Percentiles rank a stretch among this genome's conserved stretches.
Evolutionary conservation across 2,888 invertebrate species (phyloP).

Genomic region (Sphaerophoria taeniata): DNA sequence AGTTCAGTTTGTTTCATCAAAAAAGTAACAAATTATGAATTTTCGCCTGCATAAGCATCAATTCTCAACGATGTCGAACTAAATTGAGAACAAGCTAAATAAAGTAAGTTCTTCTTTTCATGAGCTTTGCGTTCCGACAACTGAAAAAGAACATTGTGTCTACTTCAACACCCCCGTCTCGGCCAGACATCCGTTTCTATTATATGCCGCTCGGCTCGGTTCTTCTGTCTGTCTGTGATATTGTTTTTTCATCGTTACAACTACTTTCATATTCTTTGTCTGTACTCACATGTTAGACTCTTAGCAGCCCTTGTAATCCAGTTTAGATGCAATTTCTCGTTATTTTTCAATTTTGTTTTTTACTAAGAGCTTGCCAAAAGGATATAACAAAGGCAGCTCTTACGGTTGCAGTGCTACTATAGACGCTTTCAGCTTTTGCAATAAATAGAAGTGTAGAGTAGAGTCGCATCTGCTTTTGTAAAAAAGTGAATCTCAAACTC

Average conservation of each 20-base stretch:
- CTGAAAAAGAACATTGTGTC: constrained; percentile 34
- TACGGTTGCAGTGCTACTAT: not conserved
- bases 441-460: not conserved
- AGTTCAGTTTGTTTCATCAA: too few species aligned
- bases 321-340: constrained; percentile 28
- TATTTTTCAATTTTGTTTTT: constrained; percentile 15
- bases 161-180: constrained; percentile 5
- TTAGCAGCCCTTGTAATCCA: constrained; percentile 39
- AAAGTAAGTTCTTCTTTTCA: not conserved
- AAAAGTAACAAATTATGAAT: too few species aligned
- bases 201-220: not conserved
- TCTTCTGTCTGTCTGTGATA: not conserved
- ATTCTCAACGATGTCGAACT: not conserved
- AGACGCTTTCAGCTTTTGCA: not conserved
- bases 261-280: constrained; percentile 27
- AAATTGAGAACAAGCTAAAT: not conserved
- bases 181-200: constrained; percentile 12
- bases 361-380: constrained; percentile 25
- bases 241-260: constrained; percentile 1
- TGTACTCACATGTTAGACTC: constrained; percentile 28
- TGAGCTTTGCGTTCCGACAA: not conserved
- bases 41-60: not conserved
- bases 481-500: constrained; percentile 16
- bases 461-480: constrained; percentile 26
- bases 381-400: constrained; percentile 31